phyloP scores from a whole-genome alignment of 1,140 invertebrate species.

The Choristoneura fumiferana region DNA sequence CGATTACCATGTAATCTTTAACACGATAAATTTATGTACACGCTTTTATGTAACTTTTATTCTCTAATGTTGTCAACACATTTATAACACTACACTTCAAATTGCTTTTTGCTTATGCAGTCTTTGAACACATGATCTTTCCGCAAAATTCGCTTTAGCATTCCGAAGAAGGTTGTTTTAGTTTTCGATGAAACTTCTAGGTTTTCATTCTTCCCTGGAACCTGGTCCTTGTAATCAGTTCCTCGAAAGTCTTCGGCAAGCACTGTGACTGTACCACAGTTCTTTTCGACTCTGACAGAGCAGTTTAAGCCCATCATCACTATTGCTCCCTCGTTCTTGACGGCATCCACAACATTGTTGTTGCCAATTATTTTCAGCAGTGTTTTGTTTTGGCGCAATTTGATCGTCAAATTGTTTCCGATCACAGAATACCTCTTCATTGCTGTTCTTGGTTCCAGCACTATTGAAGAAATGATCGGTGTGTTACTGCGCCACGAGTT shows the following conservation, averaged over 20 bases:
- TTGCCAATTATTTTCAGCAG: constrained; percentile 30
- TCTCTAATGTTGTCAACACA: too few species aligned
- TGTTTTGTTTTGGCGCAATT: constrained; percentile 25
- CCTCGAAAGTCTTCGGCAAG: background rate
- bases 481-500: background rate
- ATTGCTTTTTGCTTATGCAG: too few species aligned
- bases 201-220: too few species aligned
- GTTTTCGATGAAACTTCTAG: too few species aligned
- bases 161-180: too few species aligned
- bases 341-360: constrained; percentile 28
- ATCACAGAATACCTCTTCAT: constrained; percentile 32
- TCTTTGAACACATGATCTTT: too few species aligned
- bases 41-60: too few species aligned
- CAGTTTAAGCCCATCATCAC: constrained; percentile 28
- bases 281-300: constrained; percentile 25
- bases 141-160: too few species aligned
- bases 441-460: background rate
- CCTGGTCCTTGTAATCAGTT: too few species aligned
- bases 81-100: too few species aligned
- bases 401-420: constrained; percentile 32
- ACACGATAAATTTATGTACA: too few species aligned
- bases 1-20: too few species aligned
- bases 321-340: constrained; percentile 26
- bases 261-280: constrained; percentile 25
- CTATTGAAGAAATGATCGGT: background rate